Conservation (phyloP, 37 sponge, comb jelly and placozoan species). For the Ephydatia muelleri region DNA sequence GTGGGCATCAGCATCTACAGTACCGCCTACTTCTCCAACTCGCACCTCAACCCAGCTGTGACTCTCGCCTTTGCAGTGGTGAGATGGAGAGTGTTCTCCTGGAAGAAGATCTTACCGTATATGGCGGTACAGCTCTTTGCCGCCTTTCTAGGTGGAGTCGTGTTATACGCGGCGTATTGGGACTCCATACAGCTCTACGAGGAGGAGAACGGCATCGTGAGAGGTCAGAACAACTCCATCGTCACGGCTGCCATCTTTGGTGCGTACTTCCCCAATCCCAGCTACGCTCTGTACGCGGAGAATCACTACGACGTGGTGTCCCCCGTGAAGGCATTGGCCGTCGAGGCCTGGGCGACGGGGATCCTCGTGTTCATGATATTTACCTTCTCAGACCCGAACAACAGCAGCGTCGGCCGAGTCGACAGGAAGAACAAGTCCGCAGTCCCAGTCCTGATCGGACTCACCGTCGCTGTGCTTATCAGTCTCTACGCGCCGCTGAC, state of each 20-base stretch:
- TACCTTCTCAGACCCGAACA: constrained; percentile 40
- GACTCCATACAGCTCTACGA: too few species aligned
- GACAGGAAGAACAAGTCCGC: constrained; percentile 10
- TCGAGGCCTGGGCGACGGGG: constrained; percentile 52
- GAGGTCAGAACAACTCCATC: too few species aligned
- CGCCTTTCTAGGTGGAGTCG: background rate
- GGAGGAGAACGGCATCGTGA: too few species aligned
- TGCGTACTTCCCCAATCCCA: constrained; percentile 63
- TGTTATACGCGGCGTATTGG: too few species aligned
- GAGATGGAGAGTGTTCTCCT: constrained; percentile 29
- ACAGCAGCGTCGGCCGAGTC: constrained; percentile 28
- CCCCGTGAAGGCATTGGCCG: constrained; percentile 15
- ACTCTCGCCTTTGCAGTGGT: constrained; percentile 52
- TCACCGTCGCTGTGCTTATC: constrained; percentile 41
- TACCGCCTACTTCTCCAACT: constrained; percentile 51
- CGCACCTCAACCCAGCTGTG: constrained; percentile 68
- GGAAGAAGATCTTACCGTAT: constrained; percentile 42
- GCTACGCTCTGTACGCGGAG: background rate
- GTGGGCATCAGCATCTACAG: constrained; percentile 49
- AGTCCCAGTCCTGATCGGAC: constrained; percentile 44
- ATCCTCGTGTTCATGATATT: constrained; percentile 58
- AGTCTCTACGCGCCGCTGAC: constrained; percentile 44
- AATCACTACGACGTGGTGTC: constrained; percentile 13
- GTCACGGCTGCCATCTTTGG: constrained; percentile 12
- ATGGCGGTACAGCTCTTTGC: constrained; percentile 44